Evolutionary conservation across 1,140 invertebrate species (phyloP), one percentile per base, ranked within the genome.

Genomic region (Charaxes varanes): DNA sequence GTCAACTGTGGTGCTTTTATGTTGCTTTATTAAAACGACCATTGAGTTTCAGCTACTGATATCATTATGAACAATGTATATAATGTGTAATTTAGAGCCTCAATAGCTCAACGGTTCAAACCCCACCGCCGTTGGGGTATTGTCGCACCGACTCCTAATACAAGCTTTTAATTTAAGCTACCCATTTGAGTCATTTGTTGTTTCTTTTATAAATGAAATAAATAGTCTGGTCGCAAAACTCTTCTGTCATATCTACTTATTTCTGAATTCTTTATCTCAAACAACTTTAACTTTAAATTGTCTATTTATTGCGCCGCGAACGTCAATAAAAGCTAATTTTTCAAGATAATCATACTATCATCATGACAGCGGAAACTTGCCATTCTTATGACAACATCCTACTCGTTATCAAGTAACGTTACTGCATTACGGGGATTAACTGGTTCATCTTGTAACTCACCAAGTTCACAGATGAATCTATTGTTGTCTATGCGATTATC

Each of bases 181-280:
- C 6, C 6, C 10, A 28, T 6, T 14, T 2, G 3, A 1, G 12
- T 13, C 26, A 28, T 28, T 14, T 28, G 26, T 2, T 28, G 26
- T 28, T 13, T 28, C 10, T 28, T 28, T 13, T n/a, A 27, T 27
- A 27, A 13, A 28, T 11, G 13, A 28, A 28, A 28, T 5, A 28
- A 6, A 14, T 28, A 28, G 7, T 28, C 26, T 14, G 26, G 26
- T 6, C 26, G 26, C 1, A 28, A 2, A 13, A 14, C 26, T 14
- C 26, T 2, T 12, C 26, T 2, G 6, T 28, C 26, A 14, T 28
- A 2, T 14, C 26, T 1, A 6, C 2, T 3, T 28, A 28, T 28
- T 28, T 28, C 26, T 1, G 26, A 28, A 14, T 28, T 28, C 3
- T 14, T 28, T 28, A 28, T 28, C 2, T 28, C 26, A 13, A 14